phyloP scores from a whole-genome alignment of 2,113 vertebrate genomes.

The Garra rufa region DNA sequence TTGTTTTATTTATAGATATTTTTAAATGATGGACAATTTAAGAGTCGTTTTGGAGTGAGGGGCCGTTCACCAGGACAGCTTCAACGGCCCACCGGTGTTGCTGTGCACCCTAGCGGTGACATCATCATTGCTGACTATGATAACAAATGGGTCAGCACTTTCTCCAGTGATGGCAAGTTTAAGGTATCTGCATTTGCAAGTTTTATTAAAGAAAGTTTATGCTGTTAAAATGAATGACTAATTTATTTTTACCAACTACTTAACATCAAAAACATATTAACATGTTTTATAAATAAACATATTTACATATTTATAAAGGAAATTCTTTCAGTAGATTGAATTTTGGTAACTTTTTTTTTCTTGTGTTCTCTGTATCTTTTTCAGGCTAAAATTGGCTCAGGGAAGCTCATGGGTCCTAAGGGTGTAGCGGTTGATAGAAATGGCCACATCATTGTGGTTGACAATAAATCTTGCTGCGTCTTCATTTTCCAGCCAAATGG shows the following conservation, averaged over 20 bases:
- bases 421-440: conserved; percentile 95
- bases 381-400: conserved; percentile 93
- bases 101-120: conserved; percentile 93
- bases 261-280: background rate
- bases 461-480: conserved; percentile 97
- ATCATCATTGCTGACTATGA: conserved; percentile 98
- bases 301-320: too few species aligned
- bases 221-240: background rate
- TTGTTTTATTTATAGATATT: conserved; percentile 82
- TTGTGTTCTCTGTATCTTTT: background rate
- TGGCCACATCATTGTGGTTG: conserved; percentile 95
- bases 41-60: conserved; percentile 92
- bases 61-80: conserved; percentile 93
- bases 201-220: background rate
- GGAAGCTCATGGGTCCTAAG: conserved; percentile 98
- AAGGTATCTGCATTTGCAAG: conserved; percentile 78
- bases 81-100: conserved; percentile 93
- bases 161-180: conserved; percentile 95
- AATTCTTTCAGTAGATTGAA: background rate
- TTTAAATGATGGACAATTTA: conserved; percentile 94
- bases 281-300: background rate
- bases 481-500: conserved; percentile 97
- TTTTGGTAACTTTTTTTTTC: background rate
- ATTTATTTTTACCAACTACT: background rate
- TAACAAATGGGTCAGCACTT: conserved; percentile 99